Base-by-base conservation (phyloP, 1,140 invertebrate genomes). In the Druon quercuslanigerum region DNA sequence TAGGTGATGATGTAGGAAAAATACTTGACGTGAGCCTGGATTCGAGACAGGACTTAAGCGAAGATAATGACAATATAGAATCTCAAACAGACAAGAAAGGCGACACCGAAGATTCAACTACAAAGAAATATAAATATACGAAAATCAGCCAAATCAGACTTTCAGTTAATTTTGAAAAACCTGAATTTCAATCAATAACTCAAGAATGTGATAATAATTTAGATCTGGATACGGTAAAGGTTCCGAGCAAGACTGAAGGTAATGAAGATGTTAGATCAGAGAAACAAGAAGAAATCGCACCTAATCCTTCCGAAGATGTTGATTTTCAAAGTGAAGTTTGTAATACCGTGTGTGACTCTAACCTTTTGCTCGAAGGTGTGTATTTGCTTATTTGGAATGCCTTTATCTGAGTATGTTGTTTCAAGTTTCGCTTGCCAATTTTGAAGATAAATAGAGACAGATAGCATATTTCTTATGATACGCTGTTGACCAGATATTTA, bases 321-420 rank as follows among this genome's bases (percentile, higher is more conserved):
- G 40, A n/a, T 20, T 50, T 50, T 12, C 20, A 72, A 76, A 57
- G 50, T 50, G 57, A 50, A 66, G 60, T 66, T n/a, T 25, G 60
- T 66, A 66, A 12, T 14, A 33, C 78, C 79, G 83, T 81, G 73
- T 78, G 74, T 76, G 76, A 81, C 12, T 77, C 70, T 86, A 86
- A 86, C 77, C 70, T 19, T 40, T 51, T 76, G 56, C 80, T 52
- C n/a, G 83, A 85, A 85, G 84, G 84, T 85, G 80, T 85, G 84
- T 84, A 66, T 60, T 75, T 74, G 19, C 16, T 33, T 57, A 4
- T 14, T 40, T 52, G 51, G 46, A 5, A 17, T 25, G 17, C 14
- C 52, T 50, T 40, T 40, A 16, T 20, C 1, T 57, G 7, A 40
- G 7, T 66, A 16, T 66, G 9, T 33, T 66, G 12, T 4, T 25